A percentile compares a stretch with the other conserved stretches of the same genome.
Conservation (phyloP, 2,113 vertebrate species). For the Indri indri region DNA sequence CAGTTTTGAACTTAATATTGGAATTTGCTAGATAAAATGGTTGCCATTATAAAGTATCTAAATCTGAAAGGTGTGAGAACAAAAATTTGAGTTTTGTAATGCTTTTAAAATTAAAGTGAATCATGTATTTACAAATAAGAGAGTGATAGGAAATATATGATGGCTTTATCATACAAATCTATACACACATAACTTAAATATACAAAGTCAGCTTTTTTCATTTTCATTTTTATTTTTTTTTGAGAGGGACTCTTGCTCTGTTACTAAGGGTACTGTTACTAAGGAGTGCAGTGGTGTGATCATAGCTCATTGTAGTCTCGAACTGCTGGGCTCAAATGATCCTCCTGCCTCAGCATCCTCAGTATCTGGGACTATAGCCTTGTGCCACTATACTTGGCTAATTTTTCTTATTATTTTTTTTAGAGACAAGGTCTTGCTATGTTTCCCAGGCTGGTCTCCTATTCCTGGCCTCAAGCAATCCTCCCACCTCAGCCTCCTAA, state of each 20-base stretch:
- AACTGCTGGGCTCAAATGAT: neutral
- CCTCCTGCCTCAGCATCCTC: neutral
- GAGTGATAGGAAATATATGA: neutral
- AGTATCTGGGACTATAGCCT: neutral
- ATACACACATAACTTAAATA: neutral
- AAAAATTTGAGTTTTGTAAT: slow-evolving; percentile 50
- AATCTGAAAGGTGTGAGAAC: slow-evolving; percentile 35
- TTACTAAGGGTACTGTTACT: neutral
- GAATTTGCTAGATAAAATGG: neutral
- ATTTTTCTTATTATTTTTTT: neutral
- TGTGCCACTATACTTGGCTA: neutral
- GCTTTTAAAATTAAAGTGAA: slow-evolving; percentile 53
- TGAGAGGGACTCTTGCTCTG: neutral
- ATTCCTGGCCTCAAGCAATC: no score
- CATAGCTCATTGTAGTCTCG: neutral
- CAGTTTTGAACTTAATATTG: slow-evolving; percentile 22
- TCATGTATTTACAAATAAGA: slow-evolving; percentile 19
- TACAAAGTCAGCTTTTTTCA: slow-evolving; percentile 2
- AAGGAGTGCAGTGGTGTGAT: neutral
- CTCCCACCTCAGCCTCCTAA: no score
- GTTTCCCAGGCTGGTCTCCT: no score
- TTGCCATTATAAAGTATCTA: neutral
- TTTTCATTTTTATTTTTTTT: neutral
- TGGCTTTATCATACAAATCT: neutral
- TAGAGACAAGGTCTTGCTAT: neutral